Conservation (phyloP, 2,797 vertebrate genomes). For the Poecilia gillii region DNA sequence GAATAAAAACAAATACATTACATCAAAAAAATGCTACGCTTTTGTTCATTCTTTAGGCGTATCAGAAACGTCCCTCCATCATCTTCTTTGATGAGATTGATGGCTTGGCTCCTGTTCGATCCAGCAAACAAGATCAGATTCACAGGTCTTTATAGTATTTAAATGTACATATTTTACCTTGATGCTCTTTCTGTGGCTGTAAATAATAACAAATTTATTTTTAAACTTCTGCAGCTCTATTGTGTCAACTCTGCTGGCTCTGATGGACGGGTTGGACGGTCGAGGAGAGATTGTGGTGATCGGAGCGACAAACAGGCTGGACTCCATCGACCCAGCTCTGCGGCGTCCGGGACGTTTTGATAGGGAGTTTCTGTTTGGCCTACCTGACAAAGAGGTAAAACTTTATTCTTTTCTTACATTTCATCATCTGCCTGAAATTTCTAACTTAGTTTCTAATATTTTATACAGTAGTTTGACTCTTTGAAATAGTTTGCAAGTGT, state of each 20-base stretch:
- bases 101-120: conserved; percentile 93
- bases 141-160: conserved; percentile 81
- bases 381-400: conserved; percentile 91
- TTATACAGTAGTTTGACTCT: neutral
- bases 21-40: neutral
- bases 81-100: conserved; percentile 98
- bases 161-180: neutral
- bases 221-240: conserved; percentile 75
- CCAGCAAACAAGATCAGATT: conserved; percentile 95
- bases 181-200: neutral
- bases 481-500: neutral
- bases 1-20: neutral
- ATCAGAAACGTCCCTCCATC: conserved; percentile 93
- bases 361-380: conserved; percentile 93
- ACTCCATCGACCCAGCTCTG: conserved; percentile 95
- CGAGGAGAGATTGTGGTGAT: conserved; percentile 95
- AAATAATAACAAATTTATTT: neutral
- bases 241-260: conserved; percentile 93
- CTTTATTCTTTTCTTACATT: neutral
- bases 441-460: neutral
- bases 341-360: conserved; percentile 95
- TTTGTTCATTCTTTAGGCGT: conserved; percentile 80
- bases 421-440: neutral
- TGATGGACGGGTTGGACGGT: conserved; percentile 95
- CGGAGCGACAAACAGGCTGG: conserved; percentile 94